Evolutionary conservation across 2,888 invertebrate species (phyloP), one percentile per base, ranked within the genome.

Genomic region (Seladonia tumulorum): DNA sequence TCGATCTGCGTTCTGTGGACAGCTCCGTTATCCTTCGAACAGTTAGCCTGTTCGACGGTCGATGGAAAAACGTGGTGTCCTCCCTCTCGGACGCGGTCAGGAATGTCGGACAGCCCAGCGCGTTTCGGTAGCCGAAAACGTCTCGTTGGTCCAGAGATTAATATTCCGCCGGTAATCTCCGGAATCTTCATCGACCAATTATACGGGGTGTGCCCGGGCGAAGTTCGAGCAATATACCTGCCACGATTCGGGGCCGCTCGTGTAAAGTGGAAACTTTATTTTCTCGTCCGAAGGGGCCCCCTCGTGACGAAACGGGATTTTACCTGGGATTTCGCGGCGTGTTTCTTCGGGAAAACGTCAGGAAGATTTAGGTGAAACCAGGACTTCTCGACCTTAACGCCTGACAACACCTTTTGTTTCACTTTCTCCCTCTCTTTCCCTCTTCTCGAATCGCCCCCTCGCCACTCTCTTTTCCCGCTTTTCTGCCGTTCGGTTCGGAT

Each of bases 191-290:
- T 90, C 89, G 89, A 57, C 86, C 86, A 88, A 89, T 88, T 89
- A 89, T 88, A 85, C 88, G 85, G 88, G 89, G 89, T 79, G 87
- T 82, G 87, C 83, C 75, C 39, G 81, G 42, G 73, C 77, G 87
- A 79, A 81, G 83, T 76, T 84, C 84, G 87, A 77, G 83, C 81
- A 85, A 83, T 83, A 66, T 89, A 89, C 89, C 89, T 89, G 89
- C 79, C 81, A 79, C 79, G 84, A 81, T 82, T 84, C 77, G 47
- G 71, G 70, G 29, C 82, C 82, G 86, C 85, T 85, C 87, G 88
- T 90, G 92, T 93, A 93, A 93, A 93, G 87, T 92, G 91, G 92
- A 93, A 93, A 92, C 89, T 92, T 93, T 93, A 93, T 93, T 92
- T 92, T 91, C 92, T 89, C 86, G 86, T 85, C 81, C 77, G 70